Percentiles rank a stretch among this genome's conserved stretches.
Evolutionary conservation across 2,888 invertebrate genomes (phyloP).

Genomic region (Megamerina dolium): DNA sequence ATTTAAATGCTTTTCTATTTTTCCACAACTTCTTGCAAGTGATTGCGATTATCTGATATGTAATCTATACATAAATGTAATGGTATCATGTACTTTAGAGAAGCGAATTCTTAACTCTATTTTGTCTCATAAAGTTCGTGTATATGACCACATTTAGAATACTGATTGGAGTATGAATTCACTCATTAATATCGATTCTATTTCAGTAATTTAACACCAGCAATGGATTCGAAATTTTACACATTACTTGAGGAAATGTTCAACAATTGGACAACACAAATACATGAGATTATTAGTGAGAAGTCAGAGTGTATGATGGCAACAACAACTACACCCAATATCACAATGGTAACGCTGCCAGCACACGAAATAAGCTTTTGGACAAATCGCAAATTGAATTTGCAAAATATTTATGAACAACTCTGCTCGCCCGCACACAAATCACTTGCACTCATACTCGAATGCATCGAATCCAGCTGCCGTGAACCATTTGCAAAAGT

Average conservation of each 20-base stretch:
- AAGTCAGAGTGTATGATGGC: conserved; percentile 27
- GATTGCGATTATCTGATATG: too few species aligned
- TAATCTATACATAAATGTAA: too few species aligned
- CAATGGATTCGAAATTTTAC: conserved; percentile 37
- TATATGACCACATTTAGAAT: too few species aligned
- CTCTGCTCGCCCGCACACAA: conserved; percentile 72
- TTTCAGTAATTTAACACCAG: conserved; percentile 28
- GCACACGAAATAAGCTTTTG: conserved; percentile 75
- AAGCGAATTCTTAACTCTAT: too few species aligned
- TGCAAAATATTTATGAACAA: conserved; percentile 84
- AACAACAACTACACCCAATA: conserved; percentile 13
- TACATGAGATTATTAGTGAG: conserved; percentile 52
- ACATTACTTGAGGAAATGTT: conserved; percentile 79
- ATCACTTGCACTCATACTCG: conserved; percentile 72
- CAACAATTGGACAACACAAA: conserved; percentile 81
- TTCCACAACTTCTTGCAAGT: too few species aligned
- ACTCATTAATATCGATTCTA: too few species aligned
- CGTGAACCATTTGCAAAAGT: conserved; percentile 69
- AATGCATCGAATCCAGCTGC: conserved; percentile 75
- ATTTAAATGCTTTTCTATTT: too few species aligned
- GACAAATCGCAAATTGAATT: conserved; percentile 67
- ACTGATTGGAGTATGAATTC: too few species aligned
- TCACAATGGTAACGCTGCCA: conserved; percentile 52
- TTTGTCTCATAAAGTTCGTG: too few species aligned
- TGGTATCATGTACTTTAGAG: too few species aligned